Evolutionary conservation across 2,888 invertebrate species (phyloP), one percentile per base, ranked within the genome.

Genomic region (Ariolimax columbianus): DNA sequence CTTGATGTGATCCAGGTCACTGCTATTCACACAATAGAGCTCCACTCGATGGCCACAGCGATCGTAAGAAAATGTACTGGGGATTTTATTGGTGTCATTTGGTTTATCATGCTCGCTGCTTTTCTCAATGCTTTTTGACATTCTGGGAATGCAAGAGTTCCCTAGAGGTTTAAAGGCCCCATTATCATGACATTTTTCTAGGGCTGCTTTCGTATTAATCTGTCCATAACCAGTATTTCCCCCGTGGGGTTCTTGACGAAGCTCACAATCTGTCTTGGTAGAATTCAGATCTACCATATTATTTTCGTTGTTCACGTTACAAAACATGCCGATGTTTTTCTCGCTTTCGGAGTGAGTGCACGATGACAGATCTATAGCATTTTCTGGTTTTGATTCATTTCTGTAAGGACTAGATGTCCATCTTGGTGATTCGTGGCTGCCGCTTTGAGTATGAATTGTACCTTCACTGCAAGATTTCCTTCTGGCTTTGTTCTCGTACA

Each of bases 351-450:
- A n/a, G 3, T 30, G 47, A 7, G 68, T 30, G n/a, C 43, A 38
- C 1, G 82, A 75, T 19, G 82, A 75, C 4, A 59, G 43, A 59
- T 73, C 75, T 17, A 63, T 6, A n/a, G 75, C 73, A 19, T 43
- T 63, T n/a, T 78, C 66, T n/a, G 38, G 40, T 9, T 78, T 78
- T 40, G 43, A n/a, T 14, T 40, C 40, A 14, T 26, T 19, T 4
- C 9, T 43, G 38, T 38, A 66, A 2, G 40, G 78, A 78, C 66
- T 78, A 78, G 78, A 59, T 40, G 38, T 3, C 38, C 36, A 33
- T 40, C 43, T 36, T 66, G 30, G 33, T 30, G n/a, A 7, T 17
- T 66, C 38, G 11, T 38, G 19, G 38, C 63, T 17, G 9, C 43
- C 26, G n/a, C 2, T n/a, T 38, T 78, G 40, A 38, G n/a, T 2